Conservation (phyloP, 2,888 invertebrate species). For the Acanthacorydalis orientalis region DNA sequence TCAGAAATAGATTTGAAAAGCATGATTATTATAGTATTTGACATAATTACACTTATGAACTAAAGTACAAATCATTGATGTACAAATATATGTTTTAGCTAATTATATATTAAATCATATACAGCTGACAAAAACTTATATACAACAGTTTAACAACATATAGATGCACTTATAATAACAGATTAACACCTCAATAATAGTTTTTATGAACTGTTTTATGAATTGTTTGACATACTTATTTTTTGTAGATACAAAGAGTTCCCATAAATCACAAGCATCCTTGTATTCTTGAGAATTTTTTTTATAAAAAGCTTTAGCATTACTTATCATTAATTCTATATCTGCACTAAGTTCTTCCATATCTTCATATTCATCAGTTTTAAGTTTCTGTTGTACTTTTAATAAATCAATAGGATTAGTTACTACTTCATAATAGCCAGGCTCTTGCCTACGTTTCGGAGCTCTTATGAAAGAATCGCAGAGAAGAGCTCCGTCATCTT, state of each 20-base stretch:
- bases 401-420: conserved; percentile 89
- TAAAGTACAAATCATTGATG: too few species aligned
- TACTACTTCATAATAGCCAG: conserved; percentile 82
- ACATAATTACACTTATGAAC: too few species aligned
- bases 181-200: too few species aligned
- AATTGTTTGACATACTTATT: conserved; percentile 22
- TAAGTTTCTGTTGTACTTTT: conserved; percentile 89
- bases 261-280: conserved; percentile 81
- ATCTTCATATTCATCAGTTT: conserved; percentile 92
- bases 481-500: conserved; percentile 75
- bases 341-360: conserved; percentile 82
- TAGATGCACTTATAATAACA: neutral
- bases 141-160: neutral
- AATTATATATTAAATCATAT: neutral
- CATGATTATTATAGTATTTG: too few species aligned
- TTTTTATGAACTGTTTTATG: conserved; percentile 16
- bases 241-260: conserved; percentile 52
- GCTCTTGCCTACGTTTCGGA: conserved; percentile 85
- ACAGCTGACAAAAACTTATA: neutral
- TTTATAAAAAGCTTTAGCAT: conserved; percentile 93
- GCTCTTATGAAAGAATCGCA: conserved; percentile 92
- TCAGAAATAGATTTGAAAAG: too few species aligned
- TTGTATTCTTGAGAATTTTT: conserved; percentile 68
- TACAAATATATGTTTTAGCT: neutral
- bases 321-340: conserved; percentile 79